phyloP scores from a whole-genome alignment of 2,888 invertebrate genomes.

The Fabriciana adippe region DNA sequence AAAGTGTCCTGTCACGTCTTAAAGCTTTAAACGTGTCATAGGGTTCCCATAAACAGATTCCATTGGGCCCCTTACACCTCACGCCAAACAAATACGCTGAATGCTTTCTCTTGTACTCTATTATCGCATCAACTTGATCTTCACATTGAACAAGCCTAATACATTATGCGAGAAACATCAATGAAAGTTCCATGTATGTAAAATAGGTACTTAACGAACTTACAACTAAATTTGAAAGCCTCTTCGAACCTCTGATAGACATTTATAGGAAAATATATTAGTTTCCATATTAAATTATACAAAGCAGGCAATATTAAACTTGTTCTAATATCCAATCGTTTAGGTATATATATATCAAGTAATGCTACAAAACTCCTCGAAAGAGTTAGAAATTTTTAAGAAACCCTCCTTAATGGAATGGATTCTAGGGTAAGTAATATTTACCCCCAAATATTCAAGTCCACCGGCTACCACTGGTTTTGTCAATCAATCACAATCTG shows the following conservation, averaged over 20 bases:
- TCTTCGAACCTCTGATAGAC: conserved; percentile 18
- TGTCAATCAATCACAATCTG: too few species aligned
- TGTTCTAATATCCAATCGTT: too few species aligned
- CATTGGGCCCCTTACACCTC: conserved; percentile 44
- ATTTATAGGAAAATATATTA: conserved; percentile 23
- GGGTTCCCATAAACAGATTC: conserved; percentile 66
- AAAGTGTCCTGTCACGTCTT: conserved; percentile 50
- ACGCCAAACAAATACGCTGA: conserved; percentile 59
- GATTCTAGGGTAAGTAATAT: too few species aligned
- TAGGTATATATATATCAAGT: too few species aligned
- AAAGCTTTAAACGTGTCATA: conserved; percentile 61
- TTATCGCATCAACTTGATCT: conserved; percentile 65
- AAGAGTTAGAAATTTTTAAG: too few species aligned
- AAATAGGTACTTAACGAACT: conserved; percentile 33
- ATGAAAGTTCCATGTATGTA: conserved; percentile 28
- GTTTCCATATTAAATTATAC: neutral
- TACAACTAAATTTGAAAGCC: conserved; percentile 27
- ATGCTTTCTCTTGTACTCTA: conserved; percentile 73
- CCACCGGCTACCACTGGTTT: too few species aligned
- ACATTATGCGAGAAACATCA: conserved; percentile 35
- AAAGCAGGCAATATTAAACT: neutral
- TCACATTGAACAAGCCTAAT: conserved; percentile 36
- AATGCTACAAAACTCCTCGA: too few species aligned
- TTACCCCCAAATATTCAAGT: too few species aligned
- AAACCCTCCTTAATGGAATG: too few species aligned